These are phyloP conservation scores for Zootoca vivipara DNA, from an alignment of 2,113 vertebrate genomes.

Conservation along the genomic window DNA sequence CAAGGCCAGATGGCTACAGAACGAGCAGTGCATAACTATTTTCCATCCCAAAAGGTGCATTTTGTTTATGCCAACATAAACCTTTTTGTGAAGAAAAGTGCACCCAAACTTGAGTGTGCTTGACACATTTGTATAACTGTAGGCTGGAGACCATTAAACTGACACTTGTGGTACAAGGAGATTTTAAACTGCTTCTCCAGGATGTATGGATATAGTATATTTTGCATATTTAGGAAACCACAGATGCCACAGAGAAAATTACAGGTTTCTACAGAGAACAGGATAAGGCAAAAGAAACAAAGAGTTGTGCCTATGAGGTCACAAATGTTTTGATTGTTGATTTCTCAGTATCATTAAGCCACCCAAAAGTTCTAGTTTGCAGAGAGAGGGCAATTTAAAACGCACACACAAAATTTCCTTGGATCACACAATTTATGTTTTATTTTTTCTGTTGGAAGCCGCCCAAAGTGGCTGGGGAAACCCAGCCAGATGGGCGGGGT, in stretches of 20 bases:
- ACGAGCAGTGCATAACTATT: slow-evolving; percentile 34
- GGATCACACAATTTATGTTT: slow-evolving; percentile 7
- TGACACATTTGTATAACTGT: slow-evolving; percentile 34
- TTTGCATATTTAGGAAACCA: slow-evolving; percentile 12
- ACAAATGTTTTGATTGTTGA: slow-evolving; percentile 2
- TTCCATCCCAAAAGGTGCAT: slow-evolving; percentile 49
- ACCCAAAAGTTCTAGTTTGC: slow-evolving; percentile 10
- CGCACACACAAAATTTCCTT: not conserved
- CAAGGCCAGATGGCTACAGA: slow-evolving; percentile 39
- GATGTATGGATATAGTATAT: not conserved
- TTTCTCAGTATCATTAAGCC: slow-evolving; percentile 26
- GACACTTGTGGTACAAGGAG: slow-evolving; percentile 15
- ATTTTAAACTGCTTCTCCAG: slow-evolving; percentile 29
- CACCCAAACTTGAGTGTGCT: slow-evolving; percentile 51
- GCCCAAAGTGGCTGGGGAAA: no score
- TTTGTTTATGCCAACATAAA: slow-evolving; percentile 54
- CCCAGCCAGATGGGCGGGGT: no score
- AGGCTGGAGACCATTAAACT: slow-evolving; percentile 36
- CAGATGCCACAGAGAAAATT: slow-evolving; percentile 13
- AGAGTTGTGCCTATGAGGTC: slow-evolving; percentile 17
- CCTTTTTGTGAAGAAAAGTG: slow-evolving; percentile 35
- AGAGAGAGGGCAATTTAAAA: slow-evolving; percentile 19
- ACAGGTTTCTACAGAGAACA: slow-evolving; percentile 25
- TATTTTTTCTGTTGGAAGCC: no score
- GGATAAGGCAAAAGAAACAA: not conserved